Evolutionary conservation across 1,140 invertebrate species (phyloP).

Genomic region (Mizuhopecten yessoensis): DNA sequence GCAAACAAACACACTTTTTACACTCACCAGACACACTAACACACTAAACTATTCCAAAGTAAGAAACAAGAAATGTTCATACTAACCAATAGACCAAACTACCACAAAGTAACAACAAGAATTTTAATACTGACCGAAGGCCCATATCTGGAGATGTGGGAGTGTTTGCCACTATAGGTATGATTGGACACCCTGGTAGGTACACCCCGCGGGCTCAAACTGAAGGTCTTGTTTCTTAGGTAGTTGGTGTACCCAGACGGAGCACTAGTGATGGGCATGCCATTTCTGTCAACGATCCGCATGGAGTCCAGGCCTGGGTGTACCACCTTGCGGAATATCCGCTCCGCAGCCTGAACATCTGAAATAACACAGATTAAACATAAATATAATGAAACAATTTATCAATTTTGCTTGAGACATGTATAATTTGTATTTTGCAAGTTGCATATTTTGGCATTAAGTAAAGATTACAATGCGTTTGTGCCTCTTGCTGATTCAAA

Average conservation of each 20-base stretch:
- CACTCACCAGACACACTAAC: no score
- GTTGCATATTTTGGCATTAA: no score
- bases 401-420: no score
- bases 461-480: no score
- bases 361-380: slow-evolving; percentile 6
- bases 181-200: slow-evolving; percentile 56
- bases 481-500: no score
- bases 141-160: slow-evolving; percentile 47
- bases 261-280: slow-evolving; percentile 45
- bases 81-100: no score
- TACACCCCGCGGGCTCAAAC: slow-evolving; percentile 60
- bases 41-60: no score
- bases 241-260: slow-evolving; percentile 42
- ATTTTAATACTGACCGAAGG: slow-evolving; percentile 36
- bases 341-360: slow-evolving; percentile 60
- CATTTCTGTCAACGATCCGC: slow-evolving; percentile 60
- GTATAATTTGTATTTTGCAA: no score
- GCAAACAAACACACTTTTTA: no score
- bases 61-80: no score
- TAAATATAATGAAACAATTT: neutral
- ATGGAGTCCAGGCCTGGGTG: slow-evolving; percentile 61
- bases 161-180: slow-evolving; percentile 55
- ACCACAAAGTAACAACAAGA: no score
- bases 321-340: slow-evolving; percentile 60
- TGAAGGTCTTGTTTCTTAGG: slow-evolving; percentile 52